Base-by-base conservation (phyloP, 2,888 invertebrate species). In the Calameuta filiformis region DNA sequence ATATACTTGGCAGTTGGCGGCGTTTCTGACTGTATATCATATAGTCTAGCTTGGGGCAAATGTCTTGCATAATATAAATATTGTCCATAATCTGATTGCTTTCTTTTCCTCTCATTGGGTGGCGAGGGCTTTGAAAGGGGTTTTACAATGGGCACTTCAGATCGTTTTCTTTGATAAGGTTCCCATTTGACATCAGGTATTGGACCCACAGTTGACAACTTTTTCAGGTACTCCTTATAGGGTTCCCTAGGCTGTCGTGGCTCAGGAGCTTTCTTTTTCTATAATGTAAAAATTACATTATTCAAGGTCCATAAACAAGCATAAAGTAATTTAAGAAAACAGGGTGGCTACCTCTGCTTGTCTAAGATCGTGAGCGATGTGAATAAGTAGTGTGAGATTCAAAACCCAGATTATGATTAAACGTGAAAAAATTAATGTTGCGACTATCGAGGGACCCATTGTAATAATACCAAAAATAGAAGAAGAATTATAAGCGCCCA, bases 61-160 rank as follows among this genome's bases (percentile, higher is more conserved):
- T 78, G 76, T 23, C 75, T 75, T 12, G 78, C 78, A 75, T 78
- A 78, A 75, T 75, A 78, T 35, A 78, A 35, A 56, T 78, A 78
- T 37, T 78, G 78, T 33, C 75, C 75, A 34, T 78, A 78, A 68
- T 78, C 78, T 1, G 78, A 78, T 56, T 76, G 75, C 35, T 78
- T 78, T 23, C 78, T 76, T 12, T 78, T 78, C 11, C 78, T 23
- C 12, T 78, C 78, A 35, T 76, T 78, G 23, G 76, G 75, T 4
- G 78, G 78, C 15, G 78, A 78, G 6, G 78, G 78, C 31, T 71
- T 31, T 35, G 69, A n/a, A 6, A 78, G 73, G 11, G 78, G 78
- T 35, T 78, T 78, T 23, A 78, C 0, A 30, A 78, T 69, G 11
- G 76, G 76, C 34, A 78, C 40, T 30, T 78, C 78, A 6, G 78